Conservation (phyloP, 1,140 invertebrate genomes). For the Bradysia coprophila region DNA sequence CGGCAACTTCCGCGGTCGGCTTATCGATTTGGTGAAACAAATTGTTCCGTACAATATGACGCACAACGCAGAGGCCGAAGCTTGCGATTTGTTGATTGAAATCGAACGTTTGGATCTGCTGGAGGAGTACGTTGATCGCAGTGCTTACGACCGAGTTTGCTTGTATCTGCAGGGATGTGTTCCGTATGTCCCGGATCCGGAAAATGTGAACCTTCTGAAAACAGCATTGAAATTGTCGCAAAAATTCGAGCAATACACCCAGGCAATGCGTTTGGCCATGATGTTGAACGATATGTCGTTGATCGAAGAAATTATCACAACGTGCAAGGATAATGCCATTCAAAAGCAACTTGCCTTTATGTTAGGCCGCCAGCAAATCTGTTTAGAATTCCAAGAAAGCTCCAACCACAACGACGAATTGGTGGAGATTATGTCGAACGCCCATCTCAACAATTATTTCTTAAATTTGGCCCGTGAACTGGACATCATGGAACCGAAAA, state of each 20-base stretch:
- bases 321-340: slow-evolving; percentile 19
- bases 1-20: slow-evolving; percentile 32
- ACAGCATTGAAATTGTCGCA: slow-evolving; percentile 76
- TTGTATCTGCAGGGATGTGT: slow-evolving; percentile 90
- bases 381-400: slow-evolving; percentile 50
- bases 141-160: slow-evolving; percentile 86
- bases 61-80: slow-evolving; percentile 98
- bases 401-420: slow-evolving; percentile 43
- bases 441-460: slow-evolving; percentile 91
- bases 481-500: slow-evolving; percentile 99
- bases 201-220: slow-evolving; percentile 76
- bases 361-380: slow-evolving; percentile 91
- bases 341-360: slow-evolving; percentile 93
- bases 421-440: slow-evolving; percentile 91
- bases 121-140: slow-evolving; percentile 79
- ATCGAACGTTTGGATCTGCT: slow-evolving; percentile 84
- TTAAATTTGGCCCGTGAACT: slow-evolving; percentile 90
- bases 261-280: slow-evolving; percentile 86
- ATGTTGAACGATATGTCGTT: slow-evolving; percentile 67
- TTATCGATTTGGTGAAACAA: slow-evolving; percentile 62
- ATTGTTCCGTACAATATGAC: slow-evolving; percentile 96
- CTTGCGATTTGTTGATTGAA: slow-evolving; percentile 97
- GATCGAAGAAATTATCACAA: slow-evolving; percentile 17
- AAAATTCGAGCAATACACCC: slow-evolving; percentile 86
- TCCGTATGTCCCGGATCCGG: slow-evolving; percentile 93